Evolutionary conservation across 2,888 invertebrate genomes (phyloP).

Genomic region (Carcina quercana): DNA sequence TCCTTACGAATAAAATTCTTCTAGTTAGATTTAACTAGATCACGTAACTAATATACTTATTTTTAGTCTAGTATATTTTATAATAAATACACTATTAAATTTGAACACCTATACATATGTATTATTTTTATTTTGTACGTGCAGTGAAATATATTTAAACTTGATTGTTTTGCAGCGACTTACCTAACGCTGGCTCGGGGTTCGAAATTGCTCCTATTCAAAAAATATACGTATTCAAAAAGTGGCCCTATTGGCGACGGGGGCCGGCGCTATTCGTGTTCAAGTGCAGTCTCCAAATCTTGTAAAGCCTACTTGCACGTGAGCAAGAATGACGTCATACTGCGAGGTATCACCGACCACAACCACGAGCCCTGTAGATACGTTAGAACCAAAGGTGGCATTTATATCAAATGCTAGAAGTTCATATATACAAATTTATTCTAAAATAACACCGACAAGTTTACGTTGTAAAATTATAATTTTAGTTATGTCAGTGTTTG

Average conservation of each 20-base stretch:
- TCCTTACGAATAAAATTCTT: no score
- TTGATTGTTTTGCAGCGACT: conserved; percentile 24
- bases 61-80: no score
- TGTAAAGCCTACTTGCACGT: conserved; percentile 24
- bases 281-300: conserved; percentile 14
- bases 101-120: no score
- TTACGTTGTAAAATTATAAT: no score
- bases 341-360: background rate
- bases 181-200: conserved; percentile 22
- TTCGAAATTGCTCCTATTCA: conserved; percentile 18
- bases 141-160: no score
- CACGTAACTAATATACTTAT: no score
- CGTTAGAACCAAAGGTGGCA: background rate
- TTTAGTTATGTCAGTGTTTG: no score
- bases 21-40: no score
- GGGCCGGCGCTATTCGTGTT: conserved; percentile 21
- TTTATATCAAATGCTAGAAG: background rate
- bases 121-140: no score
- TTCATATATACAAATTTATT: no score
- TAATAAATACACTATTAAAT: no score
- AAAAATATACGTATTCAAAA: conserved; percentile 26
- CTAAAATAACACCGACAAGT: no score
- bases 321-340: conserved; percentile 11
- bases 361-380: background rate
- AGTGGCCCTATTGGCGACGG: conserved; percentile 16